Conservation (phyloP, 2,113 vertebrate genomes). For the Setophaga petechia region DNA sequence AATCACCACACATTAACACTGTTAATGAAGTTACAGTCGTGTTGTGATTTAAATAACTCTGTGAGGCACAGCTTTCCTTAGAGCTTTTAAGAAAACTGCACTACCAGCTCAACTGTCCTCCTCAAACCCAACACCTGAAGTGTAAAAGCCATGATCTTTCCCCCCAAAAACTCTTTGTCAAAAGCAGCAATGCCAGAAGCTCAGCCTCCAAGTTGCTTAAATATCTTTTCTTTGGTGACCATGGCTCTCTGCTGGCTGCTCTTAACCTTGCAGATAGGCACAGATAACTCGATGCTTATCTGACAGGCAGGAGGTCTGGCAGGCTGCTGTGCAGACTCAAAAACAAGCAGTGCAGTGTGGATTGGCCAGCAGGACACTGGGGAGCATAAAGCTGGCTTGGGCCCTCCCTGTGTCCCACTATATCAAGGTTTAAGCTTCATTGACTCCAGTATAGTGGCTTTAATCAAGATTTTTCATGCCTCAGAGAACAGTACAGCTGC, state of each 20-base stretch:
- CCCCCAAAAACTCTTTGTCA: background rate
- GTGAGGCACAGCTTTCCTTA: background rate
- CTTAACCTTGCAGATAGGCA: background rate
- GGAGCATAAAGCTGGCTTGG: background rate
- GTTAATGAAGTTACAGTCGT: background rate
- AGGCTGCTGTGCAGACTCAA: background rate
- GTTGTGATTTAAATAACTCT: background rate
- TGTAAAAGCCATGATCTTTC: background rate
- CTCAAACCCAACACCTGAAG: background rate
- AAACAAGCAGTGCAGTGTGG: background rate
- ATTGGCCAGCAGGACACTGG: background rate
- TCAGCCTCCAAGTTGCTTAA: background rate
- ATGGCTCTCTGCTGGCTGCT: background rate
- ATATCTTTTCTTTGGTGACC: background rate
- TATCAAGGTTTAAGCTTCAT: conserved; percentile 49
- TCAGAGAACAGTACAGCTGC: conserved; percentile 57
- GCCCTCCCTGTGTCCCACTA: background rate
- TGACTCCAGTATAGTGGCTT: conserved; percentile 29
- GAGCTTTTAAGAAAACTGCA: background rate
- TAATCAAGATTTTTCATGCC: conserved; percentile 54
- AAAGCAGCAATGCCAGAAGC: background rate
- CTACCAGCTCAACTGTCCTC: background rate
- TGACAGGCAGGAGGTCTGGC: conserved; percentile 17
- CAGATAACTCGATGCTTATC: background rate
- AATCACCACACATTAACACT: background rate